Base-by-base conservation (phyloP, 2,113 vertebrate species). In the Herpailurus yagouaroundi region DNA sequence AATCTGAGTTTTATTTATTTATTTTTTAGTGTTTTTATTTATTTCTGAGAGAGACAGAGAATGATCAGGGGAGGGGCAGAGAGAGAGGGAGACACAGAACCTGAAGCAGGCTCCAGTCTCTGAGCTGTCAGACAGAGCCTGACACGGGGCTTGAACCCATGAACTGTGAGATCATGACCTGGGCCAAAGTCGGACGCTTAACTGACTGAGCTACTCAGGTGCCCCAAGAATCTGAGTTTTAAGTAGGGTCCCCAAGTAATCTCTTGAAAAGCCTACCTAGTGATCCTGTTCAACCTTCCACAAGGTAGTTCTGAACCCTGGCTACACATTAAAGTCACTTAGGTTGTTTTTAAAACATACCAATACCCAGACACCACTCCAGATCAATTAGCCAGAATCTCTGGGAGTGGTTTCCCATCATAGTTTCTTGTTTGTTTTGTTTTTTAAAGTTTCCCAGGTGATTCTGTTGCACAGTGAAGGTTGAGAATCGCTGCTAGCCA, bases 381-480 rank as follows among this genome's bases (percentile, higher is more conserved):
- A 97, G 55, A 86, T 25, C 60, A 95, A 93, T 77, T 69, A 82
- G 69, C 25, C 48, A 69, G 71, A 97, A 89, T 92, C 31, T 89
- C 76, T 81, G 8, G 14, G 52, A 81, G 66, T 71, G 13, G 21
- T 55, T 92, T 64, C 11, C 6, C 36, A 57, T 48, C 63, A 89
- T 15, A 66, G 25, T 80, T 86, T 85, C 15, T 69, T 88, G 27
- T 31, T 63, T 82, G 23, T 69, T 50, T 85, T 27, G 3, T 83
- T 95, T 82, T 36, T 66, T 77, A 89, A 89, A 95, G 63, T 1
- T 85, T 89, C 16, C 14, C 33, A 69, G 48, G 36, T 74, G 48
- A 92, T 74, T 96, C 19, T 68, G 18, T 38, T 87, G 18, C 31
- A 87, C 6, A 88, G 48, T 60, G 38, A 88, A 55, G 68, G 57